Base-by-base conservation (phyloP, 1,140 invertebrate species). In the Macrobrachium nipponense region DNA sequence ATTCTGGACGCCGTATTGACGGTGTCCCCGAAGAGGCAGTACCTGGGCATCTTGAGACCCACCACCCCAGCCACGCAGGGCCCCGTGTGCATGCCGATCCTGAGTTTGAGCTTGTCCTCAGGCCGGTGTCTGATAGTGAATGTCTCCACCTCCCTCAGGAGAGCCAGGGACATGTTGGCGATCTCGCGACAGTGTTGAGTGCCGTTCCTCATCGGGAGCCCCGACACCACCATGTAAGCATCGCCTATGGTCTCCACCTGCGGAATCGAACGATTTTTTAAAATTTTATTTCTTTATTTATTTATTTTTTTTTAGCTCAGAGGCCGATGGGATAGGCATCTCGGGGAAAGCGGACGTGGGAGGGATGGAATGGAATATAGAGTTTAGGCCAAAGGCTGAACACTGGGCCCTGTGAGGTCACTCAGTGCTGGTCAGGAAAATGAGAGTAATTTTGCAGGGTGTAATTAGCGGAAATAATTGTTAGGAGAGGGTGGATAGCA, bases 191-290 rank as follows among this genome's bases (percentile, higher is more conserved):
- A 93, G 88, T 95, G 94, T 5, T 92, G 90, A 60, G 91, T 92
- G 8, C 93, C 93, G 89, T 94, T 93, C 59, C 91, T 89, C 14
- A 91, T 89, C 0, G 94, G 94, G 15, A 95, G 90, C 44, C 94
- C 94, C 8, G 93, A 94, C 11, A 94, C 93, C 12, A 94, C 94
- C 94, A 99, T 98, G 91, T 99, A 99, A 4, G 98, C 98, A 91
- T 99, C 98, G 0, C 98, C 98, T 89, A 99, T 99, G 10, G 98
- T 99, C 92, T 99, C 98, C 64, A 98, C 96, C 96, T 97, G 89
- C 43, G 90, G 90, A 89, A 6, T 72, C 43, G 66, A 12, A n/a
- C 0, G 27, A 1, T 18, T 7, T n/a, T n/a, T n/a, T n/a, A n/a
- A n/a, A n/a, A n/a, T n/a, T n/a, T n/a, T n/a, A n/a, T n/a, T n/a